These are phyloP conservation scores for Turdus rufiventris DNA, from an alignment of 2,113 vertebrate genomes.

Conservation along the genomic window DNA sequence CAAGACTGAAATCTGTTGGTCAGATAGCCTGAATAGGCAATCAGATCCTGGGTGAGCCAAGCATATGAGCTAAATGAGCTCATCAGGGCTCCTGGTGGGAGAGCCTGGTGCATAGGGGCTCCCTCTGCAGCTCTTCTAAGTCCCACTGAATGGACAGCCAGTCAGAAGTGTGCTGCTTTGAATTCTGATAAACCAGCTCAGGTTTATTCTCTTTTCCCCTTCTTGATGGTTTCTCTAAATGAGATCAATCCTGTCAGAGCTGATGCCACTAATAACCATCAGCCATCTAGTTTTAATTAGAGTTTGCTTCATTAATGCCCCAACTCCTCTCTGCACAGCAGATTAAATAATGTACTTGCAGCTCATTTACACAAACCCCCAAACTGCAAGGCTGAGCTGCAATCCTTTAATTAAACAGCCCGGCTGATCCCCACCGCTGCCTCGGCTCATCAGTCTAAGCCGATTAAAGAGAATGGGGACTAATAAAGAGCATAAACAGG, in stretches of 20 bases:
- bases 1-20: slow-evolving; percentile 2
- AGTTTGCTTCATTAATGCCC: slow-evolving; percentile 70
- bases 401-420: slow-evolving; percentile 69
- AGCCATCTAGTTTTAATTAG: slow-evolving; percentile 72
- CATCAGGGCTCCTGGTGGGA: not conserved
- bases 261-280: slow-evolving; percentile 67
- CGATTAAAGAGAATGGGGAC: slow-evolving; percentile 60
- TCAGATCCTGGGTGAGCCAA: slow-evolving; percentile 13
- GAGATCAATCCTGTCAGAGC: slow-evolving; percentile 64
- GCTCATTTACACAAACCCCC: slow-evolving; percentile 40
- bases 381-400: slow-evolving; percentile 50
- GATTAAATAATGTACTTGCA: slow-evolving; percentile 68
- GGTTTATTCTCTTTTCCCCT: not conserved
- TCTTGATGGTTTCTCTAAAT: slow-evolving; percentile 46
- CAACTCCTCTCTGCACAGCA: slow-evolving; percentile 45
- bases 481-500: slow-evolving; percentile 54
- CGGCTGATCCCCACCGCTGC: slow-evolving; percentile 22
- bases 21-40: slow-evolving; percentile 36
- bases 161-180: not conserved
- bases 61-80: slow-evolving; percentile 5
- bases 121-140: not conserved
- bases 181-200: slow-evolving; percentile 11
- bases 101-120: not conserved
- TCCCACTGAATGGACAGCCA: not conserved
- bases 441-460: slow-evolving; percentile 58